A percentile compares a stretch with the other conserved stretches of the same genome.
phyloP scores from a whole-genome alignment of 2,113 vertebrate genomes.

The Xenotilapia longispinis region DNA sequence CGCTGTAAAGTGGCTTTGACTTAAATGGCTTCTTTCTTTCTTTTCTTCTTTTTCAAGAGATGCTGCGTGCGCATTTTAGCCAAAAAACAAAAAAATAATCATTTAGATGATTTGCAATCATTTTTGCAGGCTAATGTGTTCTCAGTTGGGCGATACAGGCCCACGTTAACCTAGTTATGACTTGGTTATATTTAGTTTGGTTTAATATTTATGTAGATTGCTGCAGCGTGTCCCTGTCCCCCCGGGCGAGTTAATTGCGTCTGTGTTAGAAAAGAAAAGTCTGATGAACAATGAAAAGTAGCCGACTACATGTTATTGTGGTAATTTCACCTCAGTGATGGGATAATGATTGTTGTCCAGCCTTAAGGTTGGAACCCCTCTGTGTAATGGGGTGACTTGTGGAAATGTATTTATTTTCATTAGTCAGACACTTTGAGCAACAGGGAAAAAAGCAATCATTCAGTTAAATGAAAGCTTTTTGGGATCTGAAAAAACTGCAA shows the following conservation, averaged over 20 bases:
- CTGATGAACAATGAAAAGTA: conserved; percentile 9
- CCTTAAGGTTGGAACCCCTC: neutral
- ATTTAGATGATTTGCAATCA: neutral
- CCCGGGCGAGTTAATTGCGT: neutral
- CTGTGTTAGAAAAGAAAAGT: neutral
- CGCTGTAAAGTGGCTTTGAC: neutral
- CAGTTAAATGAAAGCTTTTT: neutral
- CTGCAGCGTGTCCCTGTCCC: conserved; percentile 23
- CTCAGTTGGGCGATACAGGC: neutral
- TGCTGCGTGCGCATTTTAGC: neutral
- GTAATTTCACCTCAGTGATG: neutral
- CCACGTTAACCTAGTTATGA: neutral
- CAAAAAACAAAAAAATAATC: neutral
- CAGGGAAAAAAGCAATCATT: no score
- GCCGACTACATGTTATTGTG: neutral
- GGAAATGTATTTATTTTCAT: neutral
- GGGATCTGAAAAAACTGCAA: neutral
- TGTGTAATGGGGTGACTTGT: neutral
- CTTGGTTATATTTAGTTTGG: conserved; percentile 37
- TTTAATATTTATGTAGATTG: conserved; percentile 36
- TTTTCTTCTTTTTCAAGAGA: neutral
- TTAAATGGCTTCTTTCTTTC: neutral
- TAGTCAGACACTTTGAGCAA: neutral
- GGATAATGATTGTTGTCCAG: neutral
- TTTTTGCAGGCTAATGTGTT: neutral